phyloP scores from a whole-genome alignment of 2,888 invertebrate species.

The Ectemnius lituratus region DNA sequence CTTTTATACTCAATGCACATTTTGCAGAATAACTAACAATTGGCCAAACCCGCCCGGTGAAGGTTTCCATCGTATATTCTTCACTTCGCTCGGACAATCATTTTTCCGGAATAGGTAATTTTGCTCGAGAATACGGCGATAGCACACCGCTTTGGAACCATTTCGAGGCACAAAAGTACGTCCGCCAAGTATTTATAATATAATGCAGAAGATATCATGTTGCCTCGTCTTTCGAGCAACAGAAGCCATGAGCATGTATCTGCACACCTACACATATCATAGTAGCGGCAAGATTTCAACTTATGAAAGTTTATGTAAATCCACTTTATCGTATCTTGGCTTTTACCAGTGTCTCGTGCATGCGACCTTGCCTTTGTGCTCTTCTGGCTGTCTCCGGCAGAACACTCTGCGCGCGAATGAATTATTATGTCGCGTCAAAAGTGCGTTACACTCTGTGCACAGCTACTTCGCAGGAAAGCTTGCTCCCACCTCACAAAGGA shows the following conservation, averaged over 20 bases:
- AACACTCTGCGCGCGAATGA: slow-evolving; percentile 15
- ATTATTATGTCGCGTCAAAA: slow-evolving; percentile 31
- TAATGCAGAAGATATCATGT: not conserved
- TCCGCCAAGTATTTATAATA: slow-evolving; percentile 26
- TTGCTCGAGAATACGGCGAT: too few species aligned
- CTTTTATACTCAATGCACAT: too few species aligned
- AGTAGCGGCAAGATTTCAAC: slow-evolving; percentile 6
- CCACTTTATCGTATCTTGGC: slow-evolving; percentile 30
- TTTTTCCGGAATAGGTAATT: too few species aligned
- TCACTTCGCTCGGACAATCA: too few species aligned
- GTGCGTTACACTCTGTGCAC: not conserved
- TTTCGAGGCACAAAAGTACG: too few species aligned
- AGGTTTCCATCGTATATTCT: too few species aligned
- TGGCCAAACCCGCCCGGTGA: too few species aligned
- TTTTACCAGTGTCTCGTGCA: slow-evolving; percentile 22
- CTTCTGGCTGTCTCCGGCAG: slow-evolving; percentile 6
- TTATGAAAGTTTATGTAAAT: slow-evolving; percentile 42
- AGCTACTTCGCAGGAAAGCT: too few species aligned
- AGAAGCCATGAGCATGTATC: not conserved
- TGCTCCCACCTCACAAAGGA: too few species aligned
- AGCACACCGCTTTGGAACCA: too few species aligned
- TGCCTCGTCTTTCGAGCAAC: not conserved
- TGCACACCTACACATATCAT: too few species aligned
- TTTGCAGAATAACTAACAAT: too few species aligned
- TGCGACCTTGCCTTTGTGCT: slow-evolving; percentile 15